These are phyloP conservation scores for Magallana nippona DNA, from an alignment of 2,888 invertebrate species.

Conservation along the genomic window DNA sequence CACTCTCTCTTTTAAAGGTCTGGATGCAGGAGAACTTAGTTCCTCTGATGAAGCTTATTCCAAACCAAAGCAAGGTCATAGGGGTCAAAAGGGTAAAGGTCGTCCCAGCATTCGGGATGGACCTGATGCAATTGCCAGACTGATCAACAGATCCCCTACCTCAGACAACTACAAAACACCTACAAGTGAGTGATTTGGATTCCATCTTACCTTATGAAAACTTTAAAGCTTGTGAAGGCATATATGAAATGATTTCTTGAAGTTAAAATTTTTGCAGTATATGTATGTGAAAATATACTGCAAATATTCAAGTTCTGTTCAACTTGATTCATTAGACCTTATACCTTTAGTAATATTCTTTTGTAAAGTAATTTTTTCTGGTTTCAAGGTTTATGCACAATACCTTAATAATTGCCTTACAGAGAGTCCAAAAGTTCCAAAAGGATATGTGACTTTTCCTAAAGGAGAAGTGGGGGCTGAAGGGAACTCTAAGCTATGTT, in stretches of 20 bases:
- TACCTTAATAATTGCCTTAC: background rate
- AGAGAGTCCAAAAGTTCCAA: conserved; percentile 64
- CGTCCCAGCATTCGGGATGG: conserved; percentile 77
- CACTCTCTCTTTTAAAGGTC: conserved; percentile 51
- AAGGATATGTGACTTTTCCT: conserved; percentile 74
- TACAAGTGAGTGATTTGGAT: background rate
- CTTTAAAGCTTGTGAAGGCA: background rate
- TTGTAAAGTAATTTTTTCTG: too few relatives aligned
- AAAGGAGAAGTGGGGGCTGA: conserved; percentile 51
- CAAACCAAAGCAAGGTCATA: conserved; percentile 43
- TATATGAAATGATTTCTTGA: background rate
- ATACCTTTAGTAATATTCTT: too few relatives aligned
- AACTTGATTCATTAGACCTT: too few relatives aligned
- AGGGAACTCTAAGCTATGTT: conserved; percentile 64
- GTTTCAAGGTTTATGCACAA: too few relatives aligned
- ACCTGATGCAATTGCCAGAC: conserved; percentile 75
- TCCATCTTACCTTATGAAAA: too few relatives aligned
- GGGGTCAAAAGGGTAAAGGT: conserved; percentile 40
- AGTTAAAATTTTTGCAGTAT: background rate
- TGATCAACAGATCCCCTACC: conserved; percentile 69
- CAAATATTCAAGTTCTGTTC: too few relatives aligned
- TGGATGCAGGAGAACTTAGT: conserved; percentile 67
- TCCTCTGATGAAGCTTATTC: conserved; percentile 73
- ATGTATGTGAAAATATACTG: background rate
- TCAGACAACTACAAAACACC: conserved; percentile 37